Evolutionary conservation across 1,140 invertebrate genomes (phyloP).

Genomic region (Magallana ariakensis): DNA sequence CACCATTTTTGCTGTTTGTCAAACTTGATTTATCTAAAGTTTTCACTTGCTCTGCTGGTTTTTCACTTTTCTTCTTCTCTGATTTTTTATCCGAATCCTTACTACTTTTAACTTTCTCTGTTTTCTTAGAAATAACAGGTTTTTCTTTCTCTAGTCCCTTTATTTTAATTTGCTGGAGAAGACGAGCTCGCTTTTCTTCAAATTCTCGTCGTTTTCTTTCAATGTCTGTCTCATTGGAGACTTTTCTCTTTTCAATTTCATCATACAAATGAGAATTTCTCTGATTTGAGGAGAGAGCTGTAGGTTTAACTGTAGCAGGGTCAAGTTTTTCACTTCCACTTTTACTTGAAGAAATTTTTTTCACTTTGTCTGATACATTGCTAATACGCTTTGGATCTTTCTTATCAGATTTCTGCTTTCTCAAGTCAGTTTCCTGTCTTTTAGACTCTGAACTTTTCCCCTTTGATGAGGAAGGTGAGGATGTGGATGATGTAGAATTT

Average conservation of each 20-base stretch:
- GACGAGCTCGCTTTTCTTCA: slow-evolving; percentile 24
- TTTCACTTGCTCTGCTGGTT: not conserved
- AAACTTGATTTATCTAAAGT: not conserved
- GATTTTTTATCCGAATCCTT: slow-evolving; percentile 4
- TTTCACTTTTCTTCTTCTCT: slow-evolving; percentile 29
- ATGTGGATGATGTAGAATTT: not conserved
- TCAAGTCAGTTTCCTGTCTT: not conserved
- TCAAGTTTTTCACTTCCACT: not conserved
- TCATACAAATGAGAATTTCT: slow-evolving; percentile 40
- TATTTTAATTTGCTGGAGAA: slow-evolving; percentile 10
- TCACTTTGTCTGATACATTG: not conserved
- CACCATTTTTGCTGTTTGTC: not conserved
- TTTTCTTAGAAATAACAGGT: not conserved
- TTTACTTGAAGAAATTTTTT: not conserved
- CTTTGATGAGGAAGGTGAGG: not conserved
- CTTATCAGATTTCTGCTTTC: not conserved
- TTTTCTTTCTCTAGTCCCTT: not conserved
- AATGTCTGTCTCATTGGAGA: slow-evolving; percentile 12
- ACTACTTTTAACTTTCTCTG: not conserved
- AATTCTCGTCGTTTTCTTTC: slow-evolving; percentile 30
- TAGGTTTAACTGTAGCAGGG: slow-evolving; percentile 20
- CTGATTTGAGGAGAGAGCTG: slow-evolving; percentile 1
- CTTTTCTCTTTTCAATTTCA: not conserved
- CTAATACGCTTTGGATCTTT: not conserved
- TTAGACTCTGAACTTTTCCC: slow-evolving; percentile 7